Conservation (phyloP, 2,113 vertebrate genomes). For the Dendropsophus ebraccatus region DNA sequence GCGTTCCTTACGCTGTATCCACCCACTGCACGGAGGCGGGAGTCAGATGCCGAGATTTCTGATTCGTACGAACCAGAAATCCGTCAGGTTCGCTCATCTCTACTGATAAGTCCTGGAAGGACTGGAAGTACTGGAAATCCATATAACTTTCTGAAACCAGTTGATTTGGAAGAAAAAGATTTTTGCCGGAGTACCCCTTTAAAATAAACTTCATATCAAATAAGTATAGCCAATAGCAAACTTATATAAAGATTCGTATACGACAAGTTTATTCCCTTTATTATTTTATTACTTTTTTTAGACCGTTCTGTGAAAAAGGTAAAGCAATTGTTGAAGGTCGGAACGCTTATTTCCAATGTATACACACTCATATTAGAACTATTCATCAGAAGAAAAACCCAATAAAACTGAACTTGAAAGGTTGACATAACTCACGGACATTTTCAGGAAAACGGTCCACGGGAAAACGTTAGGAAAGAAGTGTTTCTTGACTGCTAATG, state of each 20-base stretch:
- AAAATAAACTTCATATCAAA: too few relatives aligned
- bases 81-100: too few relatives aligned
- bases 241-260: neutral
- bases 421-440: slow-evolving; percentile 17
- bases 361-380: slow-evolving; percentile 1
- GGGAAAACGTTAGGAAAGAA: slow-evolving; percentile 14
- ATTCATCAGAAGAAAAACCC: slow-evolving; percentile 23
- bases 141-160: too few relatives aligned
- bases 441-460: slow-evolving; percentile 20
- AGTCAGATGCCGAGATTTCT: too few relatives aligned
- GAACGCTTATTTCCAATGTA: slow-evolving; percentile 28
- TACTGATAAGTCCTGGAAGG: too few relatives aligned
- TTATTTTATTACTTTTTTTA: neutral
- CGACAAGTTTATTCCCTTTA: neutral
- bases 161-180: too few relatives aligned
- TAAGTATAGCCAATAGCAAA: too few relatives aligned
- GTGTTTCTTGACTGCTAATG: slow-evolving; percentile 37
- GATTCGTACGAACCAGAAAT: too few relatives aligned
- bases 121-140: too few relatives aligned
- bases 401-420: slow-evolving; percentile 29
- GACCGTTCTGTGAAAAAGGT: neutral
- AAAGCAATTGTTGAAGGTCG: neutral
- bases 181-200: too few relatives aligned
- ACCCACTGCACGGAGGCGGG: too few relatives aligned
- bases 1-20: too few relatives aligned